Percentiles rank a stretch among this genome's conserved stretches.
These are phyloP conservation scores for Sorex fumeus DNA, from an alignment of 2,113 vertebrate species.

Conservation along the genomic window DNA sequence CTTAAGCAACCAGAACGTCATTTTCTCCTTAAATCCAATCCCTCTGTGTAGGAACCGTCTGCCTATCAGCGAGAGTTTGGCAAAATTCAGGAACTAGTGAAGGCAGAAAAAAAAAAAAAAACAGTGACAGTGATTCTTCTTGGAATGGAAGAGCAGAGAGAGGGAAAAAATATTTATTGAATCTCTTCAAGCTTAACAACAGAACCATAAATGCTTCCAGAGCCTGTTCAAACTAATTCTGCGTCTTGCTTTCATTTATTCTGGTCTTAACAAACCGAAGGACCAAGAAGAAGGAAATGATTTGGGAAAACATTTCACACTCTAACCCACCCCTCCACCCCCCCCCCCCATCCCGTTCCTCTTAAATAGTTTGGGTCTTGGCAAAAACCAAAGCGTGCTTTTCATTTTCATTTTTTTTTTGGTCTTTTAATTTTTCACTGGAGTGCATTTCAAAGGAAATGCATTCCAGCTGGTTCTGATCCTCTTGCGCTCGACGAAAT, in stretches of 20 bases:
- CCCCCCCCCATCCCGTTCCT: too few species aligned
- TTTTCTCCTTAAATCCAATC: slow-evolving; percentile 69
- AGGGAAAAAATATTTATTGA: slow-evolving; percentile 65
- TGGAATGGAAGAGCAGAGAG: slow-evolving; percentile 54
- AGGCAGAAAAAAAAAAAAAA: slow-evolving; percentile 48
- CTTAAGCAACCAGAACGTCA: slow-evolving; percentile 51
- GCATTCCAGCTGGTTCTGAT: slow-evolving; percentile 83
- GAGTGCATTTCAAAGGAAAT: slow-evolving; percentile 83
- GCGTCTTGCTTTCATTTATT: slow-evolving; percentile 64
- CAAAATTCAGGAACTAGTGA: slow-evolving; percentile 62
- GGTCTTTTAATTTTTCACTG: slow-evolving; percentile 81
- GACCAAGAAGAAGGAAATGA: slow-evolving; percentile 47
- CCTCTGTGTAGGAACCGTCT: slow-evolving; percentile 66
- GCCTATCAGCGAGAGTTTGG: slow-evolving; percentile 65
- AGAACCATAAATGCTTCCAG: slow-evolving; percentile 73
- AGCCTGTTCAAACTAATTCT: slow-evolving; percentile 69
- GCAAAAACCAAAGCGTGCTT: slow-evolving; percentile 83
- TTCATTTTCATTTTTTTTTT: slow-evolving; percentile 74
- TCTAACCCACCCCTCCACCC: too few species aligned
- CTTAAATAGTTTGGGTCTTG: slow-evolving; percentile 80
- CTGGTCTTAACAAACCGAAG: slow-evolving; percentile 68
- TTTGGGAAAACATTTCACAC: slow-evolving; percentile 71
- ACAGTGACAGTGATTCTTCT: slow-evolving; percentile 56
- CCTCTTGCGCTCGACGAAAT: slow-evolving; percentile 79
- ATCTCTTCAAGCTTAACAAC: slow-evolving; percentile 64